Base-by-base conservation (phyloP, 1,140 invertebrate species). In the Papilio helenus region DNA sequence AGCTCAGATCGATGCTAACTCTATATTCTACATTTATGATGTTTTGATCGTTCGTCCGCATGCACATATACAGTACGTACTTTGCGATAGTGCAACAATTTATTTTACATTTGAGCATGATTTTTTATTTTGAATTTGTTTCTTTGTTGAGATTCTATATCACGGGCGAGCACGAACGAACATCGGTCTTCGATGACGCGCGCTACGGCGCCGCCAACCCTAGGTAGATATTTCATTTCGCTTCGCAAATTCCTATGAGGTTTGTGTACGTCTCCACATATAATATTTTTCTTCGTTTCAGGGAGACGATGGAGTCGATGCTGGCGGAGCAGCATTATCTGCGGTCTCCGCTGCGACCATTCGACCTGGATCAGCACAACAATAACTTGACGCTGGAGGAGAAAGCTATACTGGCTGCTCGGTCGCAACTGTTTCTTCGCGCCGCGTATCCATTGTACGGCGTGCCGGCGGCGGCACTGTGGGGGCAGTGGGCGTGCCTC, bases 261-360 rank as follows among this genome's bases (percentile, higher is more conserved):
- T 29, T 26, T 68, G 61, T 68, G 3, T 29, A 68, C 23, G 23
- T 68, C 61, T 68, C 61, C 61, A 68, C 61, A 68, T 68, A 68
- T 68, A 68, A 68, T 68, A 68, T 68, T 14, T 68, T 68, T 29
- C 10, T 87, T 44, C 82, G 79, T 93, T 93, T 80, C 95, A 97
- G 97, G 93, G 97, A 97, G 92, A 97, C 97, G 34, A 97, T 97
- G 97, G 97, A 97, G 89, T 97, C 97, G 18, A 97, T 97, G 97
- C 87, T 97, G 80, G 97, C 96, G 18, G 97, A 97, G 87, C 97
- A 97, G 89, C 97, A 97, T 81, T 96, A 97, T 80, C 91, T 97
- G 79, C 96, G 97, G 72, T 97, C 97, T 79, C 97, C 97, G 0
- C 94, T 97, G 58, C 95, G 97, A 51, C 96, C 97, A 2, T 97